Percentiles rank a stretch among this genome's conserved stretches.
Conservation (phyloP, 2,797 vertebrate species). For the Oreochromis mossambicus region DNA sequence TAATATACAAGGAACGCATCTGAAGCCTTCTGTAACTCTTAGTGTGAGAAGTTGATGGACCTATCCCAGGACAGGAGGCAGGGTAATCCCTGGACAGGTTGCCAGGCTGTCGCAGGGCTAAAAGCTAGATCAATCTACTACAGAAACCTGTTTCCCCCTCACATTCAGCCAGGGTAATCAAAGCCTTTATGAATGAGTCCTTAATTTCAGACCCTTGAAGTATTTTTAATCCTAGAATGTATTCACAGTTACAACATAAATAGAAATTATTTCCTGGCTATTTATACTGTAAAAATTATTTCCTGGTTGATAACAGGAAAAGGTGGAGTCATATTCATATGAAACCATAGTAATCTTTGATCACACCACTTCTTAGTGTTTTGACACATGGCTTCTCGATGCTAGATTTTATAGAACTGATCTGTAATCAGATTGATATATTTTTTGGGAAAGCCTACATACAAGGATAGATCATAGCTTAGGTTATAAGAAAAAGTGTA, state of each 20-base stretch:
- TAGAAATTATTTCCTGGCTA: not conserved
- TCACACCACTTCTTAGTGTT: not conserved
- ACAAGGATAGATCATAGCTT: not conserved
- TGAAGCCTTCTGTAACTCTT: not conserved
- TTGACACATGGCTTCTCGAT: not conserved
- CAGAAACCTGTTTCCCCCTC: not conserved
- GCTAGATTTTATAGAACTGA: not conserved
- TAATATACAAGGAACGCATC: not conserved
- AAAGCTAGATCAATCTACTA: accelerated
- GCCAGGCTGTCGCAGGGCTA: not conserved
- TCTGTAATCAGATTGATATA: not conserved
- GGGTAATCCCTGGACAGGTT: not conserved
- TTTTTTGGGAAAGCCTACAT: accelerated
- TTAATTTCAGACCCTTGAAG: not conserved
- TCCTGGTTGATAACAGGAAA: not conserved
- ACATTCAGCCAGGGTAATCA: not conserved
- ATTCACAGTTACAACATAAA: not conserved
- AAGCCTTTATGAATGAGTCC: not conserved
- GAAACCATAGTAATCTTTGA: not conserved
- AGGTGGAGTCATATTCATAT: not conserved
- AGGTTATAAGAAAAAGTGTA: not conserved
- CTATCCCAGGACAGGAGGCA: not conserved
- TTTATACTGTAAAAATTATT: accelerated
- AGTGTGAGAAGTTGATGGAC: not conserved
- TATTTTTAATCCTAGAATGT: accelerated